Evolutionary conservation across 2,888 invertebrate species (phyloP).

Genomic region (Temnothorax rugatulus): DNA sequence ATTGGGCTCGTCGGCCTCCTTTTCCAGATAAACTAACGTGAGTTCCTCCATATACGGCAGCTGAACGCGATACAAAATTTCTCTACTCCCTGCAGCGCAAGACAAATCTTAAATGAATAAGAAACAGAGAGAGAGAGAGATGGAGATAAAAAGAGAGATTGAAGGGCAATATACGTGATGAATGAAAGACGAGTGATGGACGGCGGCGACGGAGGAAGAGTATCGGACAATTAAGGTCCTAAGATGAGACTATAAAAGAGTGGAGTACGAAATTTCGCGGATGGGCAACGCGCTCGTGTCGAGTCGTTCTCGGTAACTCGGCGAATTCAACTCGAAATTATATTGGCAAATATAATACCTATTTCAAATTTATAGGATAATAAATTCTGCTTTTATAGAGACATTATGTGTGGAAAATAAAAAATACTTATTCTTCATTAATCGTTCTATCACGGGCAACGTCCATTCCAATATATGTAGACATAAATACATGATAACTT

Average conservation of each 20-base stretch:
- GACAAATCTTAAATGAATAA: conserved; percentile 79
- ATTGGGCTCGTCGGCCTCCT: conserved; percentile 89
- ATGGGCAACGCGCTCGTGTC: not conserved
- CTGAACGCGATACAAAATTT: conserved; percentile 97
- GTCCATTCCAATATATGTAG: too few relatives aligned
- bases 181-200: conserved; percentile 52
- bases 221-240: conserved; percentile 15
- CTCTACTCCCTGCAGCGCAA: conserved; percentile 87
- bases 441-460: not conserved
- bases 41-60: conserved; percentile 97
- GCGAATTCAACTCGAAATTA: conserved; percentile 32
- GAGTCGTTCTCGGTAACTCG: not conserved
- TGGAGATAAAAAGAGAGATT: conserved; percentile 16
- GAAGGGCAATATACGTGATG: conserved; percentile 40
- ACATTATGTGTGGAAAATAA: not conserved
- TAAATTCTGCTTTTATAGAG: not conserved
- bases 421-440: not conserved
- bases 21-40: conserved; percentile 97
- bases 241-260: not conserved
- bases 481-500: too few relatives aligned
- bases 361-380: not conserved
- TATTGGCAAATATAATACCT: not conserved
- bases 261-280: not conserved
- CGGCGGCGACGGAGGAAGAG: conserved; percentile 25
- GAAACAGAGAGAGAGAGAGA: conserved; percentile 42